Evolutionary conservation across 2,113 vertebrate genomes (phyloP), one percentile per base, ranked within the genome.

Genomic region (Sclerurus mexicanus): DNA sequence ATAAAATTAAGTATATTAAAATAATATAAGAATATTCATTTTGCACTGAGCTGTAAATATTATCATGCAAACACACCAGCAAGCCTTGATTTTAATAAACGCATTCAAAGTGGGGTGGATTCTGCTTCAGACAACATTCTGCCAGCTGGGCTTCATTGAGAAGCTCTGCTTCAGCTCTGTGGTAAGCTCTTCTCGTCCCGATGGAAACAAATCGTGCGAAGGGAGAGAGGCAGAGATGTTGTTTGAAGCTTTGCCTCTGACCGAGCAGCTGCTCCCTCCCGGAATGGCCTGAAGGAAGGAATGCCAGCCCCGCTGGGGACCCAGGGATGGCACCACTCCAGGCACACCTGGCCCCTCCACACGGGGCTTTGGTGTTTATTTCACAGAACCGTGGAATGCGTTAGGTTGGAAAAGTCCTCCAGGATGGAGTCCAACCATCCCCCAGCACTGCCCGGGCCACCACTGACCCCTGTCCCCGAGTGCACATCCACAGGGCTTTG

Each of bases 141-240:
- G 39, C 53, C 67, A 95, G n/a, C 90, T 78, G 64, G 75, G 37
- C 39, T 62, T 77, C 73, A 40, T 67, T 55, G 39, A 92, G 91
- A 2, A 64, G 66, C 75, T 67, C 31, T 49, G 46, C 74, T 84
- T 37, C 30, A 42, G 23, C 4, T 12, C 71, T 89, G 87, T 46
- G 73, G n/a, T 4, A 20, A 69, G 33, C 80, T 52, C 31, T 23
- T 89, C 56, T 52, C 17, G 62, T 53, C 71, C 58, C 2, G 4
- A 69, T 33, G 46, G 90, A 93, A 94, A 27, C 23, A 50, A 87
- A 71, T 1, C 31, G 85, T 1, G 7, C 7, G 0, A 15, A 69
- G 67, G 39, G 44, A 93, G 60, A 77, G 73, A 73, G 35, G 79
- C 89, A 21, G 50, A 90, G 46, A 62, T 4, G 42, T 4, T 5